phyloP scores from a whole-genome alignment of 2,113 vertebrate species.

The Spilogale gracilis region DNA sequence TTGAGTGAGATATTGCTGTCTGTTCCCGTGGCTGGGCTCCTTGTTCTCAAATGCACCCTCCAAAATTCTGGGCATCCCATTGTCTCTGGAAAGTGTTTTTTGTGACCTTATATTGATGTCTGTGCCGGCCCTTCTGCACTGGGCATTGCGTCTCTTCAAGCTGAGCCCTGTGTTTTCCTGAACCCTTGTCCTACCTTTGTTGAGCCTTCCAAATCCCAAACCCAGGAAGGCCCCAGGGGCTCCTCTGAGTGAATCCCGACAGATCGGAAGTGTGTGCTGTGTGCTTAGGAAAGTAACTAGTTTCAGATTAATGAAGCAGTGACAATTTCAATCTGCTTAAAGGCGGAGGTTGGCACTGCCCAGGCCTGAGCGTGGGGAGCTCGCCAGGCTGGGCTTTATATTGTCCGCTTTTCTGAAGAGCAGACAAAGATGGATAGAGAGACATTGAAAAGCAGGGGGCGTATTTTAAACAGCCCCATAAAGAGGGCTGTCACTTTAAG shows the following conservation, averaged over 20 bases:
- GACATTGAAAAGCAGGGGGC: conserved; percentile 92
- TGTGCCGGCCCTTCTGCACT: neutral
- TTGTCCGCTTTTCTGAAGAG: conserved; percentile 90
- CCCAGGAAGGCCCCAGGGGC: conserved; percentile 71
- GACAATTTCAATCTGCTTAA: conserved; percentile 91
- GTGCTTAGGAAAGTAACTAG: conserved; percentile 86
- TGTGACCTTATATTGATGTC: neutral
- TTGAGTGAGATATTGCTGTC: neutral
- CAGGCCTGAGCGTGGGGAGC: conserved; percentile 89
- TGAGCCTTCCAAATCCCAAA: conserved; percentile 60
- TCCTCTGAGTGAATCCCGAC: conserved; percentile 74
- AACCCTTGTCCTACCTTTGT: conserved; percentile 23
- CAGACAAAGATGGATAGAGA: conserved; percentile 93
- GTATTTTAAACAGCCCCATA: conserved; percentile 90
- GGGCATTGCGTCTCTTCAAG: conserved; percentile 33
- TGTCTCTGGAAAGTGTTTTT: conserved; percentile 26
- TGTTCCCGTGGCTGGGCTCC: neutral
- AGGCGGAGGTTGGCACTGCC: conserved; percentile 91
- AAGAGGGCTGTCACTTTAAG: conserved; percentile 92
- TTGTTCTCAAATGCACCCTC: conserved; percentile 2
- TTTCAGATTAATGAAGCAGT: conserved; percentile 91
- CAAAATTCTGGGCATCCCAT: neutral
- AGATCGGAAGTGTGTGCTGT: conserved; percentile 87
- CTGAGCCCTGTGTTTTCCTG: neutral
- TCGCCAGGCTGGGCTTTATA: conserved; percentile 90